phyloP scores from a whole-genome alignment of 2,888 invertebrate species.

The Stenoptilia bipunctidactyla region DNA sequence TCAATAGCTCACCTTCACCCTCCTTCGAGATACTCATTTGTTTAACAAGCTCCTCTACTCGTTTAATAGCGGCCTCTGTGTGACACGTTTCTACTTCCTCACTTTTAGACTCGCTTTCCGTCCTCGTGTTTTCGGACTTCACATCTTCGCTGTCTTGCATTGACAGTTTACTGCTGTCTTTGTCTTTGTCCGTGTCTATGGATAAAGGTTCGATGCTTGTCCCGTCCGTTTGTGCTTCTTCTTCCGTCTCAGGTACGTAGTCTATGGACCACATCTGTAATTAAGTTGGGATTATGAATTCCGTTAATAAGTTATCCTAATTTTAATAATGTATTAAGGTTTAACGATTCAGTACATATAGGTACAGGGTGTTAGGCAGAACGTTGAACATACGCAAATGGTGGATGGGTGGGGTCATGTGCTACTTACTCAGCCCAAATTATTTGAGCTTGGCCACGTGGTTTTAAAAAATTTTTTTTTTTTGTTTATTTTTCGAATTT shows the following conservation, averaged over 20 bases:
- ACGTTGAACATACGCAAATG: too few relatives aligned
- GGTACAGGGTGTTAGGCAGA: too few relatives aligned
- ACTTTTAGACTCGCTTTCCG: constrained; percentile 27
- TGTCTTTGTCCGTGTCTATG: constrained; percentile 34
- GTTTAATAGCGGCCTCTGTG: constrained; percentile 64
- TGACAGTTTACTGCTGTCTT: constrained; percentile 25
- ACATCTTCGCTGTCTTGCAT: constrained; percentile 38
- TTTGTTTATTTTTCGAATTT: too few relatives aligned
- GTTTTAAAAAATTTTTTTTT: too few relatives aligned
- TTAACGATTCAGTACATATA: too few relatives aligned
- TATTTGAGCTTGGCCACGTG: too few relatives aligned
- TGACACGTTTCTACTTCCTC: constrained; percentile 37
- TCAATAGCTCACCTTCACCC: constrained; percentile 72
- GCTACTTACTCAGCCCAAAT: too few relatives aligned
- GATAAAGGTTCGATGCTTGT: constrained; percentile 34
- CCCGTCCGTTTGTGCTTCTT: constrained; percentile 32
- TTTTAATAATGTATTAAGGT: constrained; percentile 1
- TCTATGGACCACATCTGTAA: constrained; percentile 96
- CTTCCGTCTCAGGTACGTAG: constrained; percentile 75
- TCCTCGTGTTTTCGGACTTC: constrained; percentile 20
- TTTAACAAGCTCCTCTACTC: constrained; percentile 78
- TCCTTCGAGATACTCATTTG: constrained; percentile 84
- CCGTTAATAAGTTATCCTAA: neutral
- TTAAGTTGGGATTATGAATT: too few relatives aligned
- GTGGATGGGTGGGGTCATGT: too few relatives aligned